phyloP scores from a whole-genome alignment of 2,113 vertebrate genomes.

The Saccopteryx bilineata region DNA sequence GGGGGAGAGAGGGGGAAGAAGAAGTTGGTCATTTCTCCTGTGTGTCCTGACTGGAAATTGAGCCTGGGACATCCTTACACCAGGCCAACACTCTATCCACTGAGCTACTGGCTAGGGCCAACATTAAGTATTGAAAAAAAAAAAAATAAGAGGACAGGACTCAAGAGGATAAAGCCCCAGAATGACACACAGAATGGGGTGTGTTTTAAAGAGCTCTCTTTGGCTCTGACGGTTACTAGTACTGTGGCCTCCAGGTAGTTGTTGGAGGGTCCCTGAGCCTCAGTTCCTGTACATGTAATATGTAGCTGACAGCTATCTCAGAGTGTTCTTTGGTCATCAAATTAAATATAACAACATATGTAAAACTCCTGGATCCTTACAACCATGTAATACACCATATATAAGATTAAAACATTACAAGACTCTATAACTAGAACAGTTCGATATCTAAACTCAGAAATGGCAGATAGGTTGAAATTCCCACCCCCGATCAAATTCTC shows the following conservation, averaged over 20 bases:
- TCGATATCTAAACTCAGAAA: not conserved
- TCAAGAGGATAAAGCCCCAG: not conserved
- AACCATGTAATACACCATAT: not conserved
- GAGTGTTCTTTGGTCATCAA: conserved; percentile 39
- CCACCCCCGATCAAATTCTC: conserved; percentile 7
- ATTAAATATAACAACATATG: not conserved
- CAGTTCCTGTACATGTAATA: not conserved
- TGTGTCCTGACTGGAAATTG: too few species aligned
- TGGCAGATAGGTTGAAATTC: not conserved
- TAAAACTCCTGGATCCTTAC: not conserved
- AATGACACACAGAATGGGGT: not conserved
- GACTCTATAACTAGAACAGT: not conserved
- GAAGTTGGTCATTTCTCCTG: too few species aligned
- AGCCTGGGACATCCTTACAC: too few species aligned
- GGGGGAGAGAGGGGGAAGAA: too few species aligned
- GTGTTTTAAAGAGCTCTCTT: not conserved
- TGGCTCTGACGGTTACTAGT: not conserved
- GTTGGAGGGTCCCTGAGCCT: not conserved
- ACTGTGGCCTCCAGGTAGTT: not conserved
- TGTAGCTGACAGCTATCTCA: not conserved
- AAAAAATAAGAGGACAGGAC: not conserved
- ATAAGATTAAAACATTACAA: conserved; percentile 34
- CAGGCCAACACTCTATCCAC: too few species aligned
- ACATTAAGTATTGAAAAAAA: conserved; percentile 50
- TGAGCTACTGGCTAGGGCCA: not conserved